phyloP scores from a whole-genome alignment of 2,888 invertebrate genomes.

The Dynastes tityus region DNA sequence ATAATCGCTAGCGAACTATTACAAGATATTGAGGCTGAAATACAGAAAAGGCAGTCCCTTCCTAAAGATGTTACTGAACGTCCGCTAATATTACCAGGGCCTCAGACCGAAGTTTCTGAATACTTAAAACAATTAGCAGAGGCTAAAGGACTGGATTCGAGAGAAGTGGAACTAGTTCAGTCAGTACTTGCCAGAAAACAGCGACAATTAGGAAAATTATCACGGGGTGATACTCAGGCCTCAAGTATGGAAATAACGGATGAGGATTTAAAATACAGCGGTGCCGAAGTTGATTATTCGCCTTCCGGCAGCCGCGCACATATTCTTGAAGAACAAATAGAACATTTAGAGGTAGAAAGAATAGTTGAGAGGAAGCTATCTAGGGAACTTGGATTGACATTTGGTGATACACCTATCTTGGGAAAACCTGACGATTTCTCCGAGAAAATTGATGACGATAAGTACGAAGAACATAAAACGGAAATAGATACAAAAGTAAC shows the following conservation, averaged over 20 bases:
- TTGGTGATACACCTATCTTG: conserved; percentile 43
- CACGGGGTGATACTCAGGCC: conserved; percentile 71
- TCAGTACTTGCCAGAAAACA: conserved; percentile 72
- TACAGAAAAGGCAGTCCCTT: conserved; percentile 67
- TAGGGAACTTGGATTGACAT: conserved; percentile 46
- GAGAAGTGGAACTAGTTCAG: conserved; percentile 71
- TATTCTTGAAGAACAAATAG: conserved; percentile 68
- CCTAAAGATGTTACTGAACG: conserved; percentile 55
- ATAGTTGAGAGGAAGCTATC: conserved; percentile 62
- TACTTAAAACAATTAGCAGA: conserved; percentile 70
- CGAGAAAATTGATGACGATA: conserved; percentile 57
- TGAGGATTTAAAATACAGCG: conserved; percentile 82
- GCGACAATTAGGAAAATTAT: conserved; percentile 68
- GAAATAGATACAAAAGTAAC: conserved; percentile 60
- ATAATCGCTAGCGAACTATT: conserved; percentile 72
- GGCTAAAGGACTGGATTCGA: conserved; percentile 70
- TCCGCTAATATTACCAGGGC: conserved; percentile 60
- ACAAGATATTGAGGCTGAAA: conserved; percentile 73
- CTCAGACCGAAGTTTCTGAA: conserved; percentile 67
- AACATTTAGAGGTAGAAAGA: conserved; percentile 70
- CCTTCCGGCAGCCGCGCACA: conserved; percentile 72
- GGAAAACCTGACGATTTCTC: conserved; percentile 50
- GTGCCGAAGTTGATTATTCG: conserved; percentile 78
- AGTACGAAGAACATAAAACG: conserved; percentile 61
- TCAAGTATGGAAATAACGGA: conserved; percentile 75